Base-by-base conservation (phyloP, 2,797 vertebrate genomes). In the Fistularia tabacaria region DNA sequence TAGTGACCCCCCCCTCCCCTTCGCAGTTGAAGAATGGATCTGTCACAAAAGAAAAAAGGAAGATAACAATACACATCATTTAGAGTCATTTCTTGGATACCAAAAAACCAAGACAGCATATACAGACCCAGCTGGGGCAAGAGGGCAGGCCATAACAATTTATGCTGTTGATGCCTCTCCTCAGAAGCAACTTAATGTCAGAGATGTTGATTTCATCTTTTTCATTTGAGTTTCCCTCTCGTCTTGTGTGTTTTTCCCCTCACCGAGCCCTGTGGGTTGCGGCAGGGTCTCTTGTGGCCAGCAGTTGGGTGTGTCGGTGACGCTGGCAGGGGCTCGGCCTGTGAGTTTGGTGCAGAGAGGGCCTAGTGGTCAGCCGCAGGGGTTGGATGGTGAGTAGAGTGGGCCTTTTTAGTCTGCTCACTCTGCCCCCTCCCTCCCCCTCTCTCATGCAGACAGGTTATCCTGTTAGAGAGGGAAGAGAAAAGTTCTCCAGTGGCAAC, bases 401-500 rank as follows among this genome's bases (percentile, higher is more conserved):
- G 64, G 81, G 74, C 61, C 79, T 82, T 84, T 80, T 75, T 64
- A 76, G 74, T 61, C 63, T 2, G 40, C 58, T 57, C 75, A 46
- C 74, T 79, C 83, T 61, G 46, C 74, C 69, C 71, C 60, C 51
- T 46, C 11, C 38, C 14, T 38, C 55, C 54, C 45, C 46, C 38
- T n/a, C 62, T 12, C 73, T 57, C 54, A 69, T 66, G 59, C 73
- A 78, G 75, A 76, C 82, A 85, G 86, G 87, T 87, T 85, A 82
- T 87, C 81, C 83, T 85, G 85, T 85, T 84, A 75, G 82, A 79
- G 72, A 75, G 74, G 62, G 71, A 59, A 78, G 79, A 87, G 74
- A 84, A 83, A 86, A 81, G 84, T 87, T 89, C 86, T 90, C 89
- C 86, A 88, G 81, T 84, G 83, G 87, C 88, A 89, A 90, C 89